Evolutionary conservation across 2,797 vertebrate species (phyloP).

Genomic region (Gobio occitaniae): DNA sequence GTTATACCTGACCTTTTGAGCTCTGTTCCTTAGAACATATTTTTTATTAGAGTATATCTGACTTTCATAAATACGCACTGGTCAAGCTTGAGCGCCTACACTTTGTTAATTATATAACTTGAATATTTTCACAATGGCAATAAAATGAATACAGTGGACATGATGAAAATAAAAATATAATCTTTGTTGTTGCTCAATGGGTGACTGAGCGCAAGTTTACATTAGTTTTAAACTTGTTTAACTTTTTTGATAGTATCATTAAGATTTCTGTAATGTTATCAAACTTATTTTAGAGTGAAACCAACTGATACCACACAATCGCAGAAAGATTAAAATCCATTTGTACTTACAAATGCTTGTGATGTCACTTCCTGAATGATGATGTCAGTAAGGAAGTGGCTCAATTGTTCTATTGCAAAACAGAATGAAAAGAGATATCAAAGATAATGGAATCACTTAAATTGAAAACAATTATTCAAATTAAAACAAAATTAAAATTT

Average conservation of each 20-base stretch:
- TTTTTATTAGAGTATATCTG: background rate
- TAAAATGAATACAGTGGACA: background rate
- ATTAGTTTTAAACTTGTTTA: background rate
- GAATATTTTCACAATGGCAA: background rate
- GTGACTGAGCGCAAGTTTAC: background rate
- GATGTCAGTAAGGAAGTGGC: background rate
- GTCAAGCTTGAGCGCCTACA: background rate
- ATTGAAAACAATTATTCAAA: background rate
- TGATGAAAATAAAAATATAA: background rate
- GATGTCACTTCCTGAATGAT: background rate
- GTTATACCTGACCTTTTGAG: background rate
- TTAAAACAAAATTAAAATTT: background rate
- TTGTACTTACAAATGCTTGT: background rate
- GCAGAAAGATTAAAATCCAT: background rate
- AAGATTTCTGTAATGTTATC: background rate
- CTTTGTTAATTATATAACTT: background rate
- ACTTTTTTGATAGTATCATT: background rate
- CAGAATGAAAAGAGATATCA: background rate
- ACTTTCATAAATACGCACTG: background rate
- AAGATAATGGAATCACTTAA: background rate
- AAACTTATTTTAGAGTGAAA: background rate
- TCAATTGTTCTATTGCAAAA: background rate
- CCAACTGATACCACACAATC: background rate
- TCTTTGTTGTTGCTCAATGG: background rate
- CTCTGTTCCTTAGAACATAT: background rate